A percentile compares a stretch with the other conserved stretches of the same genome.
Conservation (phyloP, 2,797 vertebrate species). For the Apogon talboti region DNA sequence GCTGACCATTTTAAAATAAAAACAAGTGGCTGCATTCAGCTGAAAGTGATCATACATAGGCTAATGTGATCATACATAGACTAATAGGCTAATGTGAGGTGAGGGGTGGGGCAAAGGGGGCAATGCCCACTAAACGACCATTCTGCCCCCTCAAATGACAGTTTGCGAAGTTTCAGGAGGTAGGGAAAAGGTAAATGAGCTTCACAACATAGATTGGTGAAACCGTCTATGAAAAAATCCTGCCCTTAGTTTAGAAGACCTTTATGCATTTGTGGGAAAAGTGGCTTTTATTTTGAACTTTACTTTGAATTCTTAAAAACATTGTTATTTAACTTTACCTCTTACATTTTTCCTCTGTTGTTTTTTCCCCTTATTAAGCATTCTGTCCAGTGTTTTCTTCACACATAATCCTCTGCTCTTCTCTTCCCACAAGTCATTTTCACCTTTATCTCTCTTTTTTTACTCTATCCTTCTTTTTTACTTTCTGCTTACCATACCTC, state of each 20-base stretch:
- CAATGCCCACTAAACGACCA: too few relatives aligned
- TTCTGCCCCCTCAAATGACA: too few relatives aligned
- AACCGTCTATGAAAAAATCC: not conserved
- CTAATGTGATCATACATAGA: too few relatives aligned
- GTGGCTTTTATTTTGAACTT: constrained; percentile 18
- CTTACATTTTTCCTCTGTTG: constrained; percentile 3
- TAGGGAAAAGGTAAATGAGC: too few relatives aligned
- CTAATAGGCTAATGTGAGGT: too few relatives aligned
- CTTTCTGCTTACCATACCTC: constrained; percentile 39
- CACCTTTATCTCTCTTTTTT: constrained; percentile 44
- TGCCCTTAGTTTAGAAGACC: not conserved
- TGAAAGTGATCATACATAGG: too few relatives aligned
- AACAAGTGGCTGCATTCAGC: too few relatives aligned
- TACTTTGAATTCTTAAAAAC: constrained; percentile 29
- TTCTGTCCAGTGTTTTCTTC: constrained; percentile 29
- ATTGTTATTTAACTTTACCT: constrained; percentile 31
- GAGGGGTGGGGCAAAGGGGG: too few relatives aligned
- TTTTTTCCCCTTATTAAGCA: constrained; percentile 27
- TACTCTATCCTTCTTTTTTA: constrained; percentile 32
- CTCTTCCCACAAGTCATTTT: constrained; percentile 37
- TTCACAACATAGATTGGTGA: too few relatives aligned
- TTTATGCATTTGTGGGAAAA: constrained; percentile 5
- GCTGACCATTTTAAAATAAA: too few relatives aligned
- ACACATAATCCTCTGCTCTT: constrained; percentile 56
- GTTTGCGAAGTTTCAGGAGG: too few relatives aligned